Percentiles rank a stretch among this genome's conserved stretches.
These are phyloP conservation scores for Hydrotaea diabolus DNA, from an alignment of 2,888 invertebrate species.

Conservation along the genomic window DNA sequence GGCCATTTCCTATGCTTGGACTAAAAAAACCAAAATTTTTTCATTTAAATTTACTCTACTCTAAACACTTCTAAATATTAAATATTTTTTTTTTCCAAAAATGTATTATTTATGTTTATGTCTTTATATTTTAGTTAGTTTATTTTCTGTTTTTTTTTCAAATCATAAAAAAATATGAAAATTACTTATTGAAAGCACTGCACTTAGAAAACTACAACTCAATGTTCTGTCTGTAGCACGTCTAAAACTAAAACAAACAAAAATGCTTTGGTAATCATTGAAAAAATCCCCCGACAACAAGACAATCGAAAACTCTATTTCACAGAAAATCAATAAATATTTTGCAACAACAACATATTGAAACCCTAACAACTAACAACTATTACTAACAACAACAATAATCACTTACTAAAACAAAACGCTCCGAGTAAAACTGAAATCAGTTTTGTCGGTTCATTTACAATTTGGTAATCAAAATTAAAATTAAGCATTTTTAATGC, in stretches of 20 bases:
- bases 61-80: constrained; percentile 39
- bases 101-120: constrained; percentile 23
- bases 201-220: constrained; percentile 51
- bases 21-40: too few species aligned
- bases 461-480: too few species aligned
- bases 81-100: constrained; percentile 35
- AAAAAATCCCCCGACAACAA: constrained; percentile 35
- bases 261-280: constrained; percentile 48
- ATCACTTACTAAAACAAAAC: not conserved
- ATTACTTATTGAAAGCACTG: constrained; percentile 48
- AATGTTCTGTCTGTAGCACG: constrained; percentile 49
- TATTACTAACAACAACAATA: constrained; percentile 14
- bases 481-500: too few species aligned
- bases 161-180: not conserved
- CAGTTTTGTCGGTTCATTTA: too few species aligned
- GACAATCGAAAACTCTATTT: not conserved
- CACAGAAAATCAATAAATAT: too few species aligned
- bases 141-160: constrained; percentile 37
- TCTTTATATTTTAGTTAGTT: constrained; percentile 8
- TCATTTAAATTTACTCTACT: not conserved
- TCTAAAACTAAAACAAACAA: not conserved
- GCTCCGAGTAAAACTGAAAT: not conserved
- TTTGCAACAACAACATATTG: not conserved
- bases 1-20: too few species aligned
- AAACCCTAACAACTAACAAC: constrained; percentile 13